Conservation (phyloP, 2,888 invertebrate genomes). For the Andrena camellia region DNA sequence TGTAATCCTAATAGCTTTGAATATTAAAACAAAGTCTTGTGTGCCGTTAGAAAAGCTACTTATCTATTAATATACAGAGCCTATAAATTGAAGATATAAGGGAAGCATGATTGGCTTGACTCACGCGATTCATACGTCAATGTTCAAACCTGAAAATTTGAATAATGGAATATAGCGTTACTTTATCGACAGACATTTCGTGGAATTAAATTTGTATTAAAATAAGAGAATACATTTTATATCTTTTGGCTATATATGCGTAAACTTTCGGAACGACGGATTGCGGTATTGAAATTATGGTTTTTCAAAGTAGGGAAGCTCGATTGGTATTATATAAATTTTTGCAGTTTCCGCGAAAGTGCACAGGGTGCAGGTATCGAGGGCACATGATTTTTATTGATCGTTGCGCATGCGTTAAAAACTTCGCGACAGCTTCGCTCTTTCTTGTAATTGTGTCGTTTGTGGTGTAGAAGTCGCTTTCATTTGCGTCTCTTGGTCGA, state of each 20-base stretch:
- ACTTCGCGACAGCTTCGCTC: conserved; percentile 2
- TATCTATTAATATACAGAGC: not conserved
- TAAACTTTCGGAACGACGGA: not conserved
- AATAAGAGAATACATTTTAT: not conserved
- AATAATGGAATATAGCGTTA: not conserved
- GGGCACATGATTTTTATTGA: not conserved
- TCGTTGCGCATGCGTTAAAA: conserved; percentile 41
- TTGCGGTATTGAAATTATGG: no score
- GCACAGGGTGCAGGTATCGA: not conserved
- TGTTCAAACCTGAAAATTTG: not conserved
- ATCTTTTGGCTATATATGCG: not conserved
- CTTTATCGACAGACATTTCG: not conserved
- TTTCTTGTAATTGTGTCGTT: conserved; percentile 41
- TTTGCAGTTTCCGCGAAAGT: not conserved
- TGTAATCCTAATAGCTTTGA: not conserved
- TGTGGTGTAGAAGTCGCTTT: conserved; percentile 46
- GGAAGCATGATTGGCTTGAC: no score
- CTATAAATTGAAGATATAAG: no score
- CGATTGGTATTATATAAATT: not conserved
- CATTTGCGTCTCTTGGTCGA: conserved; percentile 54
- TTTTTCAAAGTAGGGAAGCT: not conserved
- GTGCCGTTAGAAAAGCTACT: no score
- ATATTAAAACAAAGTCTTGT: not conserved
- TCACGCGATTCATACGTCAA: not conserved
- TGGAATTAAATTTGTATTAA: not conserved